Percentiles rank a stretch among this genome's conserved stretches.
Conservation (phyloP, 1,140 invertebrate species). For the Euura saliciscinereae region DNA sequence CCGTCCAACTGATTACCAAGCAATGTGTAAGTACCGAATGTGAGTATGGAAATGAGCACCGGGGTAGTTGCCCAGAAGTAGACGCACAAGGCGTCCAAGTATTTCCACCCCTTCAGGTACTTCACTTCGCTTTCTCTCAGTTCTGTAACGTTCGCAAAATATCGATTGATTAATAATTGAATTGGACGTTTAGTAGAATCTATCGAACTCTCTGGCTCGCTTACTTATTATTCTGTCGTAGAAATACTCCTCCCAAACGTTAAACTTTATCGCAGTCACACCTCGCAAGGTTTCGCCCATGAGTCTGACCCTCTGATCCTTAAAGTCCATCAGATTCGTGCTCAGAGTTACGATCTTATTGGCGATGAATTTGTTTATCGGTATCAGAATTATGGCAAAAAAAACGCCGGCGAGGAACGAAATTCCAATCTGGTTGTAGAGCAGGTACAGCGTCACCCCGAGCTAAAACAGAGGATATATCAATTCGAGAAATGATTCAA, state of each 20-base stretch:
- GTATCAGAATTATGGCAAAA: constrained; percentile 89
- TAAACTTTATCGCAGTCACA: constrained; percentile 89
- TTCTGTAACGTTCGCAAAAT: constrained; percentile 48
- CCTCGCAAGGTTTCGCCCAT: constrained; percentile 89
- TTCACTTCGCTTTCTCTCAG: constrained; percentile 75
- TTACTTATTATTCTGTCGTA: constrained; percentile 58
- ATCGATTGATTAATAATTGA: not conserved
- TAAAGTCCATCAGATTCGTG: constrained; percentile 86
- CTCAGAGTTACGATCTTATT: constrained; percentile 89
- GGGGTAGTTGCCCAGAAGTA: constrained; percentile 99
- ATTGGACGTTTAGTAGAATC: not conserved
- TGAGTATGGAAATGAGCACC: constrained; percentile 90
- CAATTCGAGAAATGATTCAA: constrained; percentile 8
- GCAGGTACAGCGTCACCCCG: constrained; percentile 78
- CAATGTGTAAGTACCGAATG: constrained; percentile 88
- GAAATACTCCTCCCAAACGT: constrained; percentile 94
- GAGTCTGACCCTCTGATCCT: constrained; percentile 88
- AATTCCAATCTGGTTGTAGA: constrained; percentile 87
- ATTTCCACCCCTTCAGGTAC: constrained; percentile 86
- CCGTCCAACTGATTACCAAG: constrained; percentile 83
- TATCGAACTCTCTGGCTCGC: constrained; percentile 21
- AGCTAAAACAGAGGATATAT: constrained; percentile 66
- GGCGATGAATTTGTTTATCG: constrained; percentile 91
- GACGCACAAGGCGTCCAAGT: constrained; percentile 97
- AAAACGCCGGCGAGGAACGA: constrained; percentile 89